Evolutionary conservation across 1,140 invertebrate species (phyloP), one percentile per base, ranked within the genome.

Genomic region (Panagrolaimus sp.): DNA sequence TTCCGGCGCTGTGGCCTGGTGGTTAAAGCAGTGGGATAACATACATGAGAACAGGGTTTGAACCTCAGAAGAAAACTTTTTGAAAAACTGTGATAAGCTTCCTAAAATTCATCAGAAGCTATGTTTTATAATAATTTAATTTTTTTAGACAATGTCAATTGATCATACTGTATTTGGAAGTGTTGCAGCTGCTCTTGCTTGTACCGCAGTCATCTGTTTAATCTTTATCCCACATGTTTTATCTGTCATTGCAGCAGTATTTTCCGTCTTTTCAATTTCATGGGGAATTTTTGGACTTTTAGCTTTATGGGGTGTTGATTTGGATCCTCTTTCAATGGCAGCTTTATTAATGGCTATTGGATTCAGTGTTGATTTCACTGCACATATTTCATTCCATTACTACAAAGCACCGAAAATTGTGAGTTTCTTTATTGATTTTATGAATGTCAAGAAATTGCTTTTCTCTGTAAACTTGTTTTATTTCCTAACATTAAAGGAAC

Each of bases 341-440:
- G 80, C 84, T 45, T 68, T 86, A 8, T 78, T 85, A 9, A 84
- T 85, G 83, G 80, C 83, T 31, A 83, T 86, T 9, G 85, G 85
- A 1, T 84, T 85, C 71, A 84, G 83, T 45, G 83, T 86, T 5
- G 84, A 85, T 71, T 86, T 83, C 71, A 82, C 83, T 51, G 82
- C 83, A 5, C 85, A 86, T 70, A 84, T 85, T 23, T 83, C 82
- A 63, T 84, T 85, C 66, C 78, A 80, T 70, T 80, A 82, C 63
- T 43, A 92, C 90, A 8, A 76, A 62, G 64, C 75, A 9, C 78
- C 79, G 4, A 38, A 68, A 0, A 88, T 88, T 73, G 86, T 80
- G 66, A 45, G 69, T 14, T n/a, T n/a, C 0, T 20, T 38, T 9
- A 11, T 46, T 45, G n/a, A n/a, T n/a, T n/a, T n/a, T n/a, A n/a